Conservation (phyloP, 2,113 vertebrate genomes). For the Chloropsis cyanopogon region DNA sequence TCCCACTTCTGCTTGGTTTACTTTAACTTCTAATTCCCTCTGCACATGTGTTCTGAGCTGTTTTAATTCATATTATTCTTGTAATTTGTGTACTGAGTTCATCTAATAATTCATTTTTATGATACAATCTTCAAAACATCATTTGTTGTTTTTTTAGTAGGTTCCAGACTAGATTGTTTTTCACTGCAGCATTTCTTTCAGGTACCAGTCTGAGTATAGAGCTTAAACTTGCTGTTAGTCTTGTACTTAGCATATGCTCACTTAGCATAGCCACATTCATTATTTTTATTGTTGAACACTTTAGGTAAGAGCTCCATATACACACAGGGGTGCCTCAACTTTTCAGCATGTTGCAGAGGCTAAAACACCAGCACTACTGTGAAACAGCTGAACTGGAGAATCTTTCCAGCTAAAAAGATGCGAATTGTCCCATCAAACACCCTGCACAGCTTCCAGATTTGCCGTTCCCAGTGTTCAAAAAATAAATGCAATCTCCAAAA, state of each 20-base stretch:
- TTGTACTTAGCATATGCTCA: constrained; percentile 52
- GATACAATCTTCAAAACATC: constrained; percentile 51
- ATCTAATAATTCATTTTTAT: constrained; percentile 61
- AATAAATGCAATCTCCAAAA: background rate
- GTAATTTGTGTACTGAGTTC: background rate
- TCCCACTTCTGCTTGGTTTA: background rate
- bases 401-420: background rate
- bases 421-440: background rate
- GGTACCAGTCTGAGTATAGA: constrained; percentile 17
- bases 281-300: constrained; percentile 53
- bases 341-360: background rate
- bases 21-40: background rate
- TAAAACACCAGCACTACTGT: constrained; percentile 9
- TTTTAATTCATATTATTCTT: constrained; percentile 28
- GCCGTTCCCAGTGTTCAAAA: background rate
- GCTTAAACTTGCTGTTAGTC: constrained; percentile 44
- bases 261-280: constrained; percentile 41
- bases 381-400: background rate
- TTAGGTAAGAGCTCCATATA: constrained; percentile 3
- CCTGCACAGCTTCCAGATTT: background rate
- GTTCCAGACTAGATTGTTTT: constrained; percentile 30
- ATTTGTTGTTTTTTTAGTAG: constrained; percentile 3
- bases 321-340: constrained; percentile 27
- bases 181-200: constrained; percentile 45
- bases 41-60: background rate